Evolutionary conservation across 2,888 invertebrate species (phyloP).

Genomic region (Diloba caeruleocephala): DNA sequence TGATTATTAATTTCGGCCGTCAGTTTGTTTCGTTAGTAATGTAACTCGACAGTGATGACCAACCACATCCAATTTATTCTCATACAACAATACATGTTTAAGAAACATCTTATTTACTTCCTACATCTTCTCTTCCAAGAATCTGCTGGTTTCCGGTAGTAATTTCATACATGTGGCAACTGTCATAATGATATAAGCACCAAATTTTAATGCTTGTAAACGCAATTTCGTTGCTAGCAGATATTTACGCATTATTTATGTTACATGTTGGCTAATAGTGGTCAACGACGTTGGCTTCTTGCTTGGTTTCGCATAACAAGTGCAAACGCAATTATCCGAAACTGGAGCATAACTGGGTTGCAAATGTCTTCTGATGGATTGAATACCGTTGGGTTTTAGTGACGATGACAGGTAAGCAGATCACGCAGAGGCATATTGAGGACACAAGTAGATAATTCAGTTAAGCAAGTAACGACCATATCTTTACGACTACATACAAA

Average conservation of each 20-base stretch:
- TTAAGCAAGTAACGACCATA: constrained; percentile 12
- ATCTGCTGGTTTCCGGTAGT: constrained; percentile 27
- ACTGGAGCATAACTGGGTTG: constrained; percentile 76
- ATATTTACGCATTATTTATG: constrained; percentile 75
- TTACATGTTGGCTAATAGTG: constrained; percentile 67
- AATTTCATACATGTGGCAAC: constrained; percentile 36
- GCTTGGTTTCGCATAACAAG: constrained; percentile 74
- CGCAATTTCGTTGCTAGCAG: constrained; percentile 52
- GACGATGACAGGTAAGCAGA: constrained; percentile 12
- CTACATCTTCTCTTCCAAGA: constrained; percentile 36
- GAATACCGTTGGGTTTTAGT: constrained; percentile 45
- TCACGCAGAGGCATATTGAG: constrained; percentile 19
- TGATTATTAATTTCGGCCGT: too few relatives aligned
- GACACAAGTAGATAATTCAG: constrained; percentile 3
- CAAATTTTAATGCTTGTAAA: constrained; percentile 47
- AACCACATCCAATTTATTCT: constrained; percentile 18
- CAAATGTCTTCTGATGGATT: constrained; percentile 67
- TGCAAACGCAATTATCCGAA: constrained; percentile 78
- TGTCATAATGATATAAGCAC: constrained; percentile 28
- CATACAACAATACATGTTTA: constrained; percentile 41
- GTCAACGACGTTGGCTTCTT: constrained; percentile 67
- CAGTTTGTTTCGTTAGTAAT: too few relatives aligned
- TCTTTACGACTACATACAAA: too few relatives aligned
- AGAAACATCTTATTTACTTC: constrained; percentile 47
- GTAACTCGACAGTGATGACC: constrained; percentile 3